Base-by-base conservation (phyloP, 1,140 invertebrate species). In the Ridgeia piscesae region DNA sequence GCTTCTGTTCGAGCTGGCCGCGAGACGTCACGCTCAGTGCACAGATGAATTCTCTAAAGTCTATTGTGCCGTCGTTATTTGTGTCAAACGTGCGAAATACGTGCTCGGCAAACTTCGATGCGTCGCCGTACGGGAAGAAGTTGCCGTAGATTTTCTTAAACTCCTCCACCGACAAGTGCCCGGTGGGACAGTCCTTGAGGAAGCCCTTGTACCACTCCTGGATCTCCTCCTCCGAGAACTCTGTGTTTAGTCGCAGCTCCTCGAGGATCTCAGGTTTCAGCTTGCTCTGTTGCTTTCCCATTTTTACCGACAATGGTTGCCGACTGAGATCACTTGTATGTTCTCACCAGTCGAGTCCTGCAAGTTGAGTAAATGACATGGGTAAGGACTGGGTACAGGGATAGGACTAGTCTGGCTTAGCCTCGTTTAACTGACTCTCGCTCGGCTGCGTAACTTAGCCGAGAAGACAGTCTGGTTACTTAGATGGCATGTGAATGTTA, bases 131-230 rank as follows among this genome's bases (percentile, higher is more conserved):
- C 33, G 99, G 99, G 95, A 99, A 99, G 96, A 99, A 99, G 96
- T 99, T 99, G 93, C 98, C 98, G 93, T 99, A 99, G 94, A 99
- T 99, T 97, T 99, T 99, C 96, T 99, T 99, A 95, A 99, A 99
- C 96, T 99, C 99, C 35, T 93, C 93, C 6, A 93, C 93, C 21
- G 93, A 91, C n/a, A 99, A 96, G 95, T 99, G 98, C 89, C 99
- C 99, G 95, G 98, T 99, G 6, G 99, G 99, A 96, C 99, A 99
- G 96, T 99, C 99, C 96, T 99, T 99, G 91, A 99, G 95, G 96
- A 99, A 99, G 50, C 98, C 99, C 97, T 99, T 99, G 96, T 99
- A 99, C 99, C 99, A 99, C 97, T 99, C 99, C 96, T 99, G 98
- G 94, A 99, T 99, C 97, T 99, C 99, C n/a, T 98, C 98, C 96